These are phyloP conservation scores for Acanthornis magna DNA, from an alignment of 2,797 vertebrate species.

Conservation along the genomic window DNA sequence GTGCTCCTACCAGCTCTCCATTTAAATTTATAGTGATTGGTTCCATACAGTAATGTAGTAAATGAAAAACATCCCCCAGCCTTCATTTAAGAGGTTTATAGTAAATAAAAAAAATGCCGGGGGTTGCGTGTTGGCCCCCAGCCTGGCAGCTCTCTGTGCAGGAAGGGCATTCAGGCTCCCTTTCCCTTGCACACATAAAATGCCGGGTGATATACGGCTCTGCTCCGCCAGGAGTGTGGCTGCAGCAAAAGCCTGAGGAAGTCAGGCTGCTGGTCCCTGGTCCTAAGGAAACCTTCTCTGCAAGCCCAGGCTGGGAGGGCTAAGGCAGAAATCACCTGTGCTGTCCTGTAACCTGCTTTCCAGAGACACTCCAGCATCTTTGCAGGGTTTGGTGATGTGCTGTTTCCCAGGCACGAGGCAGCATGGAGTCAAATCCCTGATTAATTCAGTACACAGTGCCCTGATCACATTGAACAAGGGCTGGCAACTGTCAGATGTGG, in stretches of 20 bases:
- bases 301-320: not conserved
- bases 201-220: slow-evolving; percentile 16
- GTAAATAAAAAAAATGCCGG: slow-evolving; percentile 19
- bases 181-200: slow-evolving; percentile 7
- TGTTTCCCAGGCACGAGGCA: not conserved
- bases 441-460: not conserved
- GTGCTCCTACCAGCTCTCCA: slow-evolving; percentile 45
- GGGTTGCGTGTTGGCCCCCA: not conserved
- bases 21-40: slow-evolving; percentile 58
- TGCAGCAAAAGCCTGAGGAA: not conserved
- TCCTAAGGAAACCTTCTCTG: not conserved
- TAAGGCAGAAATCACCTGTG: not conserved
- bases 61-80: slow-evolving; percentile 39
- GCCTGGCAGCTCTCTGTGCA: slow-evolving; percentile 2
- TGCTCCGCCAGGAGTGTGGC: not conserved
- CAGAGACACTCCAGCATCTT: not conserved
- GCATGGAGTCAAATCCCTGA: not conserved
- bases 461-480: slow-evolving; percentile 16
- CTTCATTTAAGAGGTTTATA: slow-evolving; percentile 17
- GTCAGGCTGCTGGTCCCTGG: not conserved
- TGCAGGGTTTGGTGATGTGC: not conserved
- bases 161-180: slow-evolving; percentile 25
- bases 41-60: slow-evolving; percentile 19
- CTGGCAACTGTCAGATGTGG: slow-evolving; percentile 1
- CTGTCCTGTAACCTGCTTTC: not conserved